Percentiles rank a stretch among this genome's conserved stretches.
Conservation (phyloP, 2,113 vertebrate genomes). For the Bufo gargarizans region DNA sequence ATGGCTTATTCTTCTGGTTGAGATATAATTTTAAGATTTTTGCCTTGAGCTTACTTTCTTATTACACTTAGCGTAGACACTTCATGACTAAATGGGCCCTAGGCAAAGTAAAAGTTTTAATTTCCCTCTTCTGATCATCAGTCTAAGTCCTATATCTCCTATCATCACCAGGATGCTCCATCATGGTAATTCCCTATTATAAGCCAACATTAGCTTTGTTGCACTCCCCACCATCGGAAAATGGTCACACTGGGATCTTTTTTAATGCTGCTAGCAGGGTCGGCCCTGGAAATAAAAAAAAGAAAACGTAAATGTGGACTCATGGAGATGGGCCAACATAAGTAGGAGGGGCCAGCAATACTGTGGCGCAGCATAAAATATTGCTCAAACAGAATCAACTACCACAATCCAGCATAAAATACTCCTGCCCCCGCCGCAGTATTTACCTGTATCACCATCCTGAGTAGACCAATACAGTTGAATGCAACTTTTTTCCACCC, state of each 20-base stretch:
- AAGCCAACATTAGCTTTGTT: background rate
- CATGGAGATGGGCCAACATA: too few relatives aligned
- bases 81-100: background rate
- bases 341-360: too few relatives aligned
- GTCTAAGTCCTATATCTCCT: background rate
- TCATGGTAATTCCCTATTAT: background rate
- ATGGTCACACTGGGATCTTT: background rate
- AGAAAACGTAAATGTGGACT: too few relatives aligned
- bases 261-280: too few relatives aligned
- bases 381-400: too few relatives aligned
- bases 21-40: constrained; percentile 12
- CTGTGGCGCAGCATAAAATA: too few relatives aligned
- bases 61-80: background rate
- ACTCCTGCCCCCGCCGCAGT: too few relatives aligned
- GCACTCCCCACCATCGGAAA: background rate
- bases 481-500: too few relatives aligned
- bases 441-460: too few relatives aligned
- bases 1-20: background rate
- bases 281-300: too few relatives aligned
- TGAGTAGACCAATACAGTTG: too few relatives aligned
- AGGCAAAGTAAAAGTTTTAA: background rate
- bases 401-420: too few relatives aligned
- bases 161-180: background rate
- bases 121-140: constrained; percentile 2
- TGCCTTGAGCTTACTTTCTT: background rate